Base-by-base conservation (phyloP, 2,888 invertebrate genomes). In the Lepidocyrtoides sp. region DNA sequence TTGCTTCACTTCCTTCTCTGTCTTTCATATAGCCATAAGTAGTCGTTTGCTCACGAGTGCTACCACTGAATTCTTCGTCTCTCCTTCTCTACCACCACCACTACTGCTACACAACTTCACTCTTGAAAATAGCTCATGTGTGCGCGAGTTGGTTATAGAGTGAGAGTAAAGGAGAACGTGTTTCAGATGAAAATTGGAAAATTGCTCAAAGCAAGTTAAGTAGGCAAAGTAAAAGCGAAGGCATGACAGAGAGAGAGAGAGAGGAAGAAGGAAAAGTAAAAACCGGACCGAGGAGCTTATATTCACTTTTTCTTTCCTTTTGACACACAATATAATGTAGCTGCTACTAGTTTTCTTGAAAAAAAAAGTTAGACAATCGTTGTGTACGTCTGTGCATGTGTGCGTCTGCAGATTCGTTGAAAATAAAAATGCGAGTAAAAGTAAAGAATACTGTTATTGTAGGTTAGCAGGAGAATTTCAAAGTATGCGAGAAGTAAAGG, bases 141-240 rank as follows among this genome's bases (percentile, higher is more conserved):
- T 84, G 36, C 17, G 44, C 29, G 72, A 72, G 44, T 12, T n/a
- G 54, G 69, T 84, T 54, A 69, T 81, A 84, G 23, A 54, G 36
- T 72, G 84, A 69, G 41, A 32, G 84, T 29, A 77, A 57, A 57
- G 60, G 51, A 41, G 86, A 87, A 87, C 86, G 77, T 87, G 86
- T 77, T 87, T 60, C 26, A 77, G 86, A 77, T 63, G 77, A 77
- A 87, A 87, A 87, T 87, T 77, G 77, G 77, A 57, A 77, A 77
- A 87, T 77, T 87, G 86, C 86, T 77, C 48, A 29, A 23, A 77
- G 86, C 84, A 66, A 87, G 60, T 72, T 48, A 36, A 57, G 54
- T 17, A 51, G 36, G 36, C 17, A 57, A 17, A 20, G 32, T 54
- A 26, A 81, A 12, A n/a, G 57, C n/a, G 29, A 26, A 79, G 77